Base-by-base conservation (phyloP, 1,140 invertebrate genomes). In the Rhopalosiphum padi region DNA sequence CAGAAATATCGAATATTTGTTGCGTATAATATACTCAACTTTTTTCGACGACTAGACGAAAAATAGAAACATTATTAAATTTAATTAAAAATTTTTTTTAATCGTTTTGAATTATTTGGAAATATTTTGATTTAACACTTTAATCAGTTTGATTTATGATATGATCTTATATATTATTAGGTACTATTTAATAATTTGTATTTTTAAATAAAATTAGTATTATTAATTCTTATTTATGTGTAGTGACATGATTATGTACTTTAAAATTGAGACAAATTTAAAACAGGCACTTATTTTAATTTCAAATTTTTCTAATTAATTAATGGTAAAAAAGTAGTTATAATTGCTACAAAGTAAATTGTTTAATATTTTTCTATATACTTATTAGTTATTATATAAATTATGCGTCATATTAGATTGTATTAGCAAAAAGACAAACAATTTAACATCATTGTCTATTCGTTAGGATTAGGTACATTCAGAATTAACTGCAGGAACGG, bases 231-330 rank as follows among this genome's bases (percentile, higher is more conserved):
- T 83, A 83, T 83, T 83, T 83, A 37, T 22, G 22, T 83, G 6
- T 6, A 83, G 2, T 83, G 82, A 83, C 15, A n/a, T n/a, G 11
- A n/a, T 77, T 35, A 77, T 77, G 5, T 77, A n/a, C 5, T 77
- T 77, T 37, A 41, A 83, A 83, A 37, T 83, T 83, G 30, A 87
- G 43, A 87, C 43, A n/a, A 48, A 48, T 87, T 87, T 87, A 48
- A 21, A 48, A 87, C n/a, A n/a, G 86, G 43, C 46, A 46, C 46
- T 87, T 35, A 35, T 89, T 88, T 53, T 23, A 89, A 48, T 48
- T 21, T 22, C 9, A 48, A 48, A 35, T 88, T 48, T 48, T 48
- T 48, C 86, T 35, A 48, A n/a, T 48, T 87, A 86, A 37, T 85
- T 43, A 85, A 46, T 25, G 11, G 23, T 41, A 86, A 46, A 46